These are phyloP conservation scores for Pachydiplax longipennis DNA, from an alignment of 2,888 invertebrate species.

Conservation along the genomic window DNA sequence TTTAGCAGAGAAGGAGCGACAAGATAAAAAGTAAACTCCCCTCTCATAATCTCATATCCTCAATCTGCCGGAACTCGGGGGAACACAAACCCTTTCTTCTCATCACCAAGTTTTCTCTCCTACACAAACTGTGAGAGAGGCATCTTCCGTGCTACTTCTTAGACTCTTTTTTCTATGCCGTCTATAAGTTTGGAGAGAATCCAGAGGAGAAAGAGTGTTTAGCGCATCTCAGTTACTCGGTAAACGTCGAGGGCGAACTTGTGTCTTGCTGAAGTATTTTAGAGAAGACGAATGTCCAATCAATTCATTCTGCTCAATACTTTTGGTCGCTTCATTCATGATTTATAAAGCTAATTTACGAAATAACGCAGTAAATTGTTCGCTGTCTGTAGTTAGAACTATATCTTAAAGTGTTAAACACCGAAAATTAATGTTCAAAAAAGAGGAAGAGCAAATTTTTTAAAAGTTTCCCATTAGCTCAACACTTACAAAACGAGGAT, in stretches of 20 bases:
- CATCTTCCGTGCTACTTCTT: neutral
- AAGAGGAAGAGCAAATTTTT: no score
- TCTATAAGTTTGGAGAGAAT: neutral
- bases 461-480: no score
- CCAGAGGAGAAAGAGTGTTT: no score
- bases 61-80: conserved; percentile 23
- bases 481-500: no score
- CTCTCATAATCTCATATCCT: conserved; percentile 8
- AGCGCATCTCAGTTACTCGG: neutral
- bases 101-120: conserved; percentile 6
- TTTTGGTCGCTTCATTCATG: neutral
- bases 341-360: no score
- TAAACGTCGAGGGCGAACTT: neutral
- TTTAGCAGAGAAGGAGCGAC: neutral
- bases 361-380: no score
- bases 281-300: neutral
- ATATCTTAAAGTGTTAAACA: no score
- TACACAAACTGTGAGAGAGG: neutral
- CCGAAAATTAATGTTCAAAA: no score
- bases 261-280: neutral
- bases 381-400: no score
- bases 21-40: neutral
- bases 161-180: neutral
- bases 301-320: neutral
- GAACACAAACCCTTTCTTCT: conserved; percentile 17